Base-by-base conservation (phyloP, 1,140 invertebrate species). In the Papilio polyxenes region DNA sequence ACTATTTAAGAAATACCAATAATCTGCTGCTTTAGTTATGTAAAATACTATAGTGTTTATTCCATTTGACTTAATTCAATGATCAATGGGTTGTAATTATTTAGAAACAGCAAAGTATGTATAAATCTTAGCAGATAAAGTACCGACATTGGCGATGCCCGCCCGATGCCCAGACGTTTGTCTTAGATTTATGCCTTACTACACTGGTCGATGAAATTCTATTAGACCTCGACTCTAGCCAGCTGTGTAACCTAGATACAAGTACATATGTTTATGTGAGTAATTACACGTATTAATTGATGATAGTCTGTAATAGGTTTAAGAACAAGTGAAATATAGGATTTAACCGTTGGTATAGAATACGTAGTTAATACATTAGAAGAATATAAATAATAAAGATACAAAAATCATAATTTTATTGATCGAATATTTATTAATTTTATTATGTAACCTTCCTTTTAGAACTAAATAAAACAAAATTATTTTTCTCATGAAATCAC, bases 221-320 rank as follows among this genome's bases (percentile, higher is more conserved):
- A 72, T 72, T 72, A 72, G 65, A 37, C 31, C 65, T 37, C 37
- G 65, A 37, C 23, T 69, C 23, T 37, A 72, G 65, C 65, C 65
- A 72, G 65, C 65, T 72, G 65, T 37, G 65, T 65, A 65, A 65
- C 23, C 65, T 72, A 72, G 65, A 72, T 72, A 31, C 65, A 3
- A 65, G 59, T 72, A 72, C 65, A 72, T 72, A 37, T 72, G 65
- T 72, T 72, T 72, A 72, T 72, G 65, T 72, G 31, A 23, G 62
- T 65, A 65, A 65, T 72, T 72, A 72, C 65, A 72, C 65, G 7
- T 72, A 31, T 72, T 72, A 72, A 72, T 72, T 72, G 65, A 72
- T 15, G 6, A 11, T 37, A 17, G 0, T 56, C 13, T 56, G 15
- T 13, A 37, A 31, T 31, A 8, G 23, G 11, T 31, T 31, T 65